Evolutionary conservation across 2,113 vertebrate species (phyloP).

Genomic region (Pongo pygmaeus): DNA sequence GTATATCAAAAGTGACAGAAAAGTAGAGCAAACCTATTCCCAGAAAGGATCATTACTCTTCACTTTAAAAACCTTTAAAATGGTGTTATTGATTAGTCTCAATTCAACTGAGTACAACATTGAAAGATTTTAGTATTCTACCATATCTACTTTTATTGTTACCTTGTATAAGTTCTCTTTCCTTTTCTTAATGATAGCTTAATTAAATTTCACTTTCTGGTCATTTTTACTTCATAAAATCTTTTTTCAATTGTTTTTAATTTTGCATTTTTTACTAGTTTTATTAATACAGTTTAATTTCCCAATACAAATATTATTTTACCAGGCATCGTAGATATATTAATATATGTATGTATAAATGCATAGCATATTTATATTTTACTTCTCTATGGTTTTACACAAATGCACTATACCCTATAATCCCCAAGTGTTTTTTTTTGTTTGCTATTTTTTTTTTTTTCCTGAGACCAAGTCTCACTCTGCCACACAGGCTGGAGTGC

Average conservation of each 20-base stretch:
- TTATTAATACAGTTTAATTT: background rate
- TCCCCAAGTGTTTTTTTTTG: background rate
- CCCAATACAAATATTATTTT: background rate
- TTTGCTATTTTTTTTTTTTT: no score
- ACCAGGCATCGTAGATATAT: background rate
- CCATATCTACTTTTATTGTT: background rate
- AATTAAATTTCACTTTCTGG: background rate
- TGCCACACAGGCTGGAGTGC: no score
- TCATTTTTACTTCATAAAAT: background rate
- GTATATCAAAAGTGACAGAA: no score
- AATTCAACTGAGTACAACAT: background rate
- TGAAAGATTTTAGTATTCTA: background rate
- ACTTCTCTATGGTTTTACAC: background rate
- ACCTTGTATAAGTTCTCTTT: background rate
- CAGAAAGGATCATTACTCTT: background rate
- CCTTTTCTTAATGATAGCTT: background rate
- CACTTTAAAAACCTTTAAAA: conserved; percentile 11
- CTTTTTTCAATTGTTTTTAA: background rate
- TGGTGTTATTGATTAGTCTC: conserved; percentile 37
- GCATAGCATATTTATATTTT: background rate
- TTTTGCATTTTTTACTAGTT: background rate
- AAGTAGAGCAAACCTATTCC: no score
- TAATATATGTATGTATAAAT: background rate
- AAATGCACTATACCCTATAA: background rate
- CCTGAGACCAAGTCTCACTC: no score